Evolutionary conservation across 2,888 invertebrate species (phyloP), one percentile per base, ranked within the genome.

Genomic region (Drepanosiphum platanoidis): DNA sequence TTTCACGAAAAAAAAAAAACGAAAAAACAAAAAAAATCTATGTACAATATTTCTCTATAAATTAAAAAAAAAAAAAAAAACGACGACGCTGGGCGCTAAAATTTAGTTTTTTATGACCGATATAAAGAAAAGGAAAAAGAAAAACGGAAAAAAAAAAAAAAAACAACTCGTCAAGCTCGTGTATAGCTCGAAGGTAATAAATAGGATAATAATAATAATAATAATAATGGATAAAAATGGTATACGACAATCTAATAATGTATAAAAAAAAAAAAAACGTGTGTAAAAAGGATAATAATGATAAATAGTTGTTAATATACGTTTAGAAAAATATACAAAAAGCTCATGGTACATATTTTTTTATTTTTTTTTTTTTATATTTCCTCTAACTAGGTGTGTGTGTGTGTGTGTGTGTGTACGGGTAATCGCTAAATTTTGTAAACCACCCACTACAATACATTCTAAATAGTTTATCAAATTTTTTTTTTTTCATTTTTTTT

Each of bases 1-100:
- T 74, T 75, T 83, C 74, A 83, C 74, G 66, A 46, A 75, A 75
- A 74, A 74, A 66, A 32, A n/a, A n/a, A n/a, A n/a, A n/a, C n/a
- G n/a, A n/a, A n/a, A n/a, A n/a, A n/a, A n/a, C n/a, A 75, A 46
- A 75, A 75, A 74, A 74, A 66, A 32, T 46, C 22, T 74, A 46
- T 83, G 3, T 74, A 83, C 74, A 74, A 52, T 75, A 66, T 30
- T 61, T 82, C 30, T 61, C 71, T 82, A 81, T 34, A 71, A 30
- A 71, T 71, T 58, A 71, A 71, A n/a, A n/a, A n/a, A n/a, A n/a
- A n/a, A n/a, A n/a, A n/a, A n/a, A n/a, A n/a, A n/a, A n/a, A n/a
- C n/a, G n/a, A n/a, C n/a, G n/a, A 58, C 4, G 81, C 30, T 71
- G 27, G 58, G 58, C n/a, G n/a, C 36, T 58, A 71, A 71, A 15